A percentile compares a stretch with the other conserved stretches of the same genome.
Conservation (phyloP, 2,888 invertebrate genomes). For the Limnephilus auricula region DNA sequence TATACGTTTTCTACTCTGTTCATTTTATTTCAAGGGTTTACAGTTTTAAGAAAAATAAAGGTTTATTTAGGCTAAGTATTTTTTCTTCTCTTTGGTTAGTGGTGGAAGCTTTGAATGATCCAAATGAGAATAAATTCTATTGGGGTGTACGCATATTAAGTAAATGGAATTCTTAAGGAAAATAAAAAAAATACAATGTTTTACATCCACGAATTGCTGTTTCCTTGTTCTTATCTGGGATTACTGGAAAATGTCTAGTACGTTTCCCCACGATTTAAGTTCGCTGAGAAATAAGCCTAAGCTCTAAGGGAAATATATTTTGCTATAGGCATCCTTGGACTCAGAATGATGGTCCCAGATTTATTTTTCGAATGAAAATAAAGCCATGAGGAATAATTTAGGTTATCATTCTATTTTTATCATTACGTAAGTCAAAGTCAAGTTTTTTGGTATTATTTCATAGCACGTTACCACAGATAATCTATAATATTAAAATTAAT, state of each 20-base stretch:
- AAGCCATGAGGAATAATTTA: too few species aligned
- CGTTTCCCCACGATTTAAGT: not conserved
- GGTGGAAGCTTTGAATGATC: not conserved
- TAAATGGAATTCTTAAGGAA: not conserved
- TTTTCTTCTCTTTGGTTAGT: not conserved
- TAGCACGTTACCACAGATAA: too few species aligned
- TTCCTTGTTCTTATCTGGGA: not conserved
- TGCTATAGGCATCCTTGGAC: not conserved
- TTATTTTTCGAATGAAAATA: not conserved
- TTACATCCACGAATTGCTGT: not conserved
- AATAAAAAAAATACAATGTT: not conserved
- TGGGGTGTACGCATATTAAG: not conserved
- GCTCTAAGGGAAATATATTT: not conserved
- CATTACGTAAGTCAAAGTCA: too few species aligned
- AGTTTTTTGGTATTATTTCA: too few species aligned
- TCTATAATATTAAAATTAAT: too few species aligned
- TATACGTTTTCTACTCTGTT: not conserved
- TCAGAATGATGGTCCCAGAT: not conserved
- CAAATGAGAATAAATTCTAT: conserved; percentile 8
- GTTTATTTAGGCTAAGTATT: conserved; percentile 5
- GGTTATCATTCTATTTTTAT: too few species aligned
- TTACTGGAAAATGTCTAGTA: not conserved
- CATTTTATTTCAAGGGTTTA: not conserved
- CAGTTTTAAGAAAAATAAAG: conserved; percentile 12
- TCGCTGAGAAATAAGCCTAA: not conserved